Evolutionary conservation across 2,888 invertebrate genomes (phyloP).

Genomic region (Lepidochrysops patricia): DNA sequence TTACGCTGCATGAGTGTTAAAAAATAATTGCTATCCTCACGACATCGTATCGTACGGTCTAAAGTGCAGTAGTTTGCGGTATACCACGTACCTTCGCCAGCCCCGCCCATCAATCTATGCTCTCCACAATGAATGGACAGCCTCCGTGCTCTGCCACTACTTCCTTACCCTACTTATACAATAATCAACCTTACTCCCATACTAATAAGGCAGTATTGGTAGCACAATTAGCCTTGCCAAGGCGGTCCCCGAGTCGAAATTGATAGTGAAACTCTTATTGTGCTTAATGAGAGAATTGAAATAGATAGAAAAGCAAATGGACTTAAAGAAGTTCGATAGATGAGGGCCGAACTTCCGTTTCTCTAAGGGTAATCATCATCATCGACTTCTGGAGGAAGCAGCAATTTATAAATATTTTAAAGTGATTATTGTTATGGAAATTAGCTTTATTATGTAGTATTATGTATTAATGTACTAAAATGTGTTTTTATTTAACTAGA

Average conservation of each 20-base stretch:
- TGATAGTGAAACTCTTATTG: slow-evolving; percentile 67
- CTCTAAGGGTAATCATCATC: not conserved
- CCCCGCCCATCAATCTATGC: slow-evolving; percentile 68
- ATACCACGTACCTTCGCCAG: slow-evolving; percentile 53
- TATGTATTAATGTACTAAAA: too few relatives aligned
- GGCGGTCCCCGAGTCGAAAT: slow-evolving; percentile 52
- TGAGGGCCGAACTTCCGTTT: slow-evolving; percentile 17
- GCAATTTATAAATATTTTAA: too few relatives aligned
- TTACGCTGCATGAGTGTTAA: too few relatives aligned
- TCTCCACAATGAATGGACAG: slow-evolving; percentile 67
- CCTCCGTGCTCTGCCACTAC: slow-evolving; percentile 39
- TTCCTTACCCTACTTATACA: slow-evolving; percentile 20
- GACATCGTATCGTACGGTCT: slow-evolving; percentile 1
- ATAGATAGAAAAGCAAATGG: slow-evolving; percentile 48
- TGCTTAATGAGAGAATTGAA: slow-evolving; percentile 70
- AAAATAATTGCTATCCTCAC: too few relatives aligned
- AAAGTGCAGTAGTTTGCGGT: slow-evolving; percentile 33
- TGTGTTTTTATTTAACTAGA: too few relatives aligned
- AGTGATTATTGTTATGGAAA: too few relatives aligned
- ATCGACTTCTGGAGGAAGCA: not conserved
- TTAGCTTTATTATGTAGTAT: too few relatives aligned
- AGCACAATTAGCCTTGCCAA: slow-evolving; percentile 31
- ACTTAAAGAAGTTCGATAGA: slow-evolving; percentile 27
- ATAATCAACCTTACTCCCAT: slow-evolving; percentile 29
- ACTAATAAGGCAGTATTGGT: slow-evolving; percentile 25